Percentiles rank a stretch among this genome's conserved stretches.
phyloP scores from a whole-genome alignment of 64 coral and sea anemone species.

The Actinia tenebrosa region DNA sequence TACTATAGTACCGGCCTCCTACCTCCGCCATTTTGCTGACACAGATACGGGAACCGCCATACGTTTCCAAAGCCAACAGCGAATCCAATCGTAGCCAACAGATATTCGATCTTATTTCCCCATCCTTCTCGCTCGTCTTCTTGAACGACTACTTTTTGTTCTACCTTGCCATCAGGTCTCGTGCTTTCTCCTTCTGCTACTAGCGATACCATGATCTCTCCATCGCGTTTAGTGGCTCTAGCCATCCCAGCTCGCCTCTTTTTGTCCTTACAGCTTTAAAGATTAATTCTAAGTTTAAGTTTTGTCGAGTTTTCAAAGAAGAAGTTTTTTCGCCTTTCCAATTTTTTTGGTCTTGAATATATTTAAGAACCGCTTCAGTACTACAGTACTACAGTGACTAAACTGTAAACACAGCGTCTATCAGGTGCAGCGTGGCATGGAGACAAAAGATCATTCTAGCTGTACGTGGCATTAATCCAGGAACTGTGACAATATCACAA shows the following conservation, averaged over 20 bases:
- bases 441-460: background rate
- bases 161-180: background rate
- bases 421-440: background rate
- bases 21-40: conserved; percentile 73
- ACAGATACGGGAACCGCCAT: conserved; percentile 79
- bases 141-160: background rate
- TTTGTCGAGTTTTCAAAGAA: background rate
- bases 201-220: background rate
- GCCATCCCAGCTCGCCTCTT: background rate
- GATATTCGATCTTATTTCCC: conserved; percentile 70
- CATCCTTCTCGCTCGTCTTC: conserved; percentile 59
- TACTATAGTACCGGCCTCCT: background rate
- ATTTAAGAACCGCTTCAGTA: background rate
- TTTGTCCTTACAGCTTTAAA: background rate
- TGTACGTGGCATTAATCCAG: no score
- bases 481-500: no score
- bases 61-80: conserved; percentile 83
- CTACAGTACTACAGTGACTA: background rate
- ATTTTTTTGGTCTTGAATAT: background rate
- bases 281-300: no score
- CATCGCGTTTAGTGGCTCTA: background rate
- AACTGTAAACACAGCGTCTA: background rate
- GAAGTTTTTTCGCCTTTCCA: background rate
- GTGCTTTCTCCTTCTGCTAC: background rate
- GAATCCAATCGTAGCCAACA: conserved; percentile 75